phyloP scores from a whole-genome alignment of 2,888 invertebrate species.

The Liopterus haemorrhoidalis region DNA sequence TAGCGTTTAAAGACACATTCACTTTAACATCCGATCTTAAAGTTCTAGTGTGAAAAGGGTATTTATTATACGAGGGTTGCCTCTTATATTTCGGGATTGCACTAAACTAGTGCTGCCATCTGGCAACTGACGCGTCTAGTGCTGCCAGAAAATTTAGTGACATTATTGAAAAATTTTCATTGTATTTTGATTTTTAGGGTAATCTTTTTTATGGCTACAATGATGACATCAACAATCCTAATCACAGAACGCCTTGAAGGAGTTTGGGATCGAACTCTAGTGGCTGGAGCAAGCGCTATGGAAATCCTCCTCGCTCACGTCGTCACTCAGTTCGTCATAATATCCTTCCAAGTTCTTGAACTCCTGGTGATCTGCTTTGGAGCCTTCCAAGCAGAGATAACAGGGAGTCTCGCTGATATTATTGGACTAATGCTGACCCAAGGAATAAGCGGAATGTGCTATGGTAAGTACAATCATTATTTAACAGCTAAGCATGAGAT shows the following conservation, averaged over 20 bases:
- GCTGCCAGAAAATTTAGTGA: not conserved
- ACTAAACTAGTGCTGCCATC: no score
- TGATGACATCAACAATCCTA: constrained; percentile 76
- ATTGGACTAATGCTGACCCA: constrained; percentile 61
- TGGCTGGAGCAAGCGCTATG: constrained; percentile 73
- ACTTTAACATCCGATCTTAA: no score
- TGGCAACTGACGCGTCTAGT: no score
- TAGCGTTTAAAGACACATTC: no score
- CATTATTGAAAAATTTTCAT: not conserved
- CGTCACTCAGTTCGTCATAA: constrained; percentile 65
- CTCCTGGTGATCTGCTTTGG: constrained; percentile 57
- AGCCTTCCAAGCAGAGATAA: constrained; percentile 55
- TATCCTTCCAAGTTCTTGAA: constrained; percentile 61
- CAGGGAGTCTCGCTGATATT: constrained; percentile 57
- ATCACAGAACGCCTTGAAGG: constrained; percentile 77
- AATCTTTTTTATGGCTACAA: constrained; percentile 77
- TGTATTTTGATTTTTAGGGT: constrained; percentile 54
- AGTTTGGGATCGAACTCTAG: constrained; percentile 79
- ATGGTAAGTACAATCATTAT: constrained; percentile 55
- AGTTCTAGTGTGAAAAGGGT: no score
- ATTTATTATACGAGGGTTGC: no score
- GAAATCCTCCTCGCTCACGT: constrained; percentile 81
- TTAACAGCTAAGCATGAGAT: not conserved
- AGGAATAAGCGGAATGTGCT: constrained; percentile 80
- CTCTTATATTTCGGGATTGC: no score